Conservation (phyloP, 1,140 invertebrate species). For the Drosophila murphyi region DNA sequence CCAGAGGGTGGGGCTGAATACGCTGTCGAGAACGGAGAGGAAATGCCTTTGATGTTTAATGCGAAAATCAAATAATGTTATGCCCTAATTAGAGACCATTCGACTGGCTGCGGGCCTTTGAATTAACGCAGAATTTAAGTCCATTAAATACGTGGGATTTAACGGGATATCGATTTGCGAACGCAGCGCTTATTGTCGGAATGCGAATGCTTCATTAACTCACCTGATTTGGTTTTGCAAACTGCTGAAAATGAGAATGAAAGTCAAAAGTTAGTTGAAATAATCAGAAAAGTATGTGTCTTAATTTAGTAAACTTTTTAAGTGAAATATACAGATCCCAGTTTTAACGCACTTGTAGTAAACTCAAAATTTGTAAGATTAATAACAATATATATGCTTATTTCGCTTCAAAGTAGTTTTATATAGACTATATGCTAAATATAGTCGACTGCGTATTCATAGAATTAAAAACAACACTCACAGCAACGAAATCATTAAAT, state of each 20-base stretch:
- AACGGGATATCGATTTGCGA: conserved; percentile 19
- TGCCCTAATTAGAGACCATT: conserved; percentile 48
- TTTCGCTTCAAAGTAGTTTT: too few species aligned
- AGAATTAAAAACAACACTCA: too few species aligned
- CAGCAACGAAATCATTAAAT: too few species aligned
- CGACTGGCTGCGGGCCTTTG: neutral
- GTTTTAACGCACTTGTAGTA: too few species aligned
- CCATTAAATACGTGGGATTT: conserved; percentile 18
- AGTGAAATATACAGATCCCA: neutral
- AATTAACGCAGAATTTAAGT: conserved; percentile 15
- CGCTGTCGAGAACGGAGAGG: neutral
- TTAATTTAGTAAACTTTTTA: neutral
- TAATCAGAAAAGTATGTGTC: neutral
- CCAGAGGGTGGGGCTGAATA: neutral
- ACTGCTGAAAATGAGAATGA: conserved; percentile 41
- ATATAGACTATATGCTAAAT: too few species aligned
- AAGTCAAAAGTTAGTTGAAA: conserved; percentile 9
- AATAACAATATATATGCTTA: too few species aligned
- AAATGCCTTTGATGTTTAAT: conserved; percentile 46
- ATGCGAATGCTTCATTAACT: conserved; percentile 30
- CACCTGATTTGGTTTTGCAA: conserved; percentile 55
- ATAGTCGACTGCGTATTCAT: too few species aligned
- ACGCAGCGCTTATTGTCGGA: neutral
- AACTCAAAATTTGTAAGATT: too few species aligned
- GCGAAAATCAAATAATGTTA: conserved; percentile 41